Evolutionary conservation across 2,113 vertebrate genomes (phyloP).

Genomic region (Strix aluco): DNA sequence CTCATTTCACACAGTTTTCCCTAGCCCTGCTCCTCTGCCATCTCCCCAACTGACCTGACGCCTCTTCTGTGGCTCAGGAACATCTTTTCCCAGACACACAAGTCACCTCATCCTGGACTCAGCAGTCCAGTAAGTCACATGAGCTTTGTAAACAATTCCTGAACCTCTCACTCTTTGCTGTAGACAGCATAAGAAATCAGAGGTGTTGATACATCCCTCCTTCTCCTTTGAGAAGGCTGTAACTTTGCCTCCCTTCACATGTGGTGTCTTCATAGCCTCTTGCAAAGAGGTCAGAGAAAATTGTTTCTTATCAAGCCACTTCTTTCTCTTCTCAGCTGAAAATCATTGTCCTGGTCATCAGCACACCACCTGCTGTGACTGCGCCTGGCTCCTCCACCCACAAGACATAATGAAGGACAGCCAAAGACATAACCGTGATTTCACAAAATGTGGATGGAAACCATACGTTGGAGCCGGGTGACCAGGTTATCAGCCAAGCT

Average conservation of each 20-base stretch:
- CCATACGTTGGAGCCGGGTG: accelerated
- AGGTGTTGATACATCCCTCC: neutral
- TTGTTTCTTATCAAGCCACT: neutral
- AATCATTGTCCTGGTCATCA: neutral
- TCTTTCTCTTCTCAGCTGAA: neutral
- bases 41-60: accelerated
- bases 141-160: neutral
- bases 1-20: neutral
- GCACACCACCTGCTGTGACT: accelerated
- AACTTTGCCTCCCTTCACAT: neutral
- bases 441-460: neutral
- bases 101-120: neutral
- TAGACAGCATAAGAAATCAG: neutral
- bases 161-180: neutral
- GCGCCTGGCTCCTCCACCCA: neutral
- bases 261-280: neutral
- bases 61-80: neutral
- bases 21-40: neutral
- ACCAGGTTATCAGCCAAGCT: neutral
- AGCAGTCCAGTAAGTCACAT: neutral
- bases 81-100: neutral
- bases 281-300: neutral
- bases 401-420: neutral
- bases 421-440: neutral
- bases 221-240: neutral